Evolutionary conservation across 2,888 invertebrate species (phyloP).

Genomic region (Drosophila kokeensis): DNA sequence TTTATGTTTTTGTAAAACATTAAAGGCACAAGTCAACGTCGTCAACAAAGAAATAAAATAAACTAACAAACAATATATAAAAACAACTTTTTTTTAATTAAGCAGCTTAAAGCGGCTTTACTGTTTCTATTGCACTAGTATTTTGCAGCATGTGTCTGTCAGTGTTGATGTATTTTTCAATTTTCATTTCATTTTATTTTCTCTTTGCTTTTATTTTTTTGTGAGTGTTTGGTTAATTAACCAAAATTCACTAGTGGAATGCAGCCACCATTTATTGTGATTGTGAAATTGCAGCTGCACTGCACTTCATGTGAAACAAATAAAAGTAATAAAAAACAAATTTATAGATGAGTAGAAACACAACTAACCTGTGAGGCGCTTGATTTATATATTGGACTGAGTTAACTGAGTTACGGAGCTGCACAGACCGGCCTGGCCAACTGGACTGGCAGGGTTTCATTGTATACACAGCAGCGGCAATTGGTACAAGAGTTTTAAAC

Average conservation of each 20-base stretch:
- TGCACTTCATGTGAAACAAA: slow-evolving; percentile 42
- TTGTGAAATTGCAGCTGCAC: slow-evolving; percentile 32
- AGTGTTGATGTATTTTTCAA: slow-evolving; percentile 32
- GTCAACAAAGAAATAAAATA: slow-evolving; percentile 79
- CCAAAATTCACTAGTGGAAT: slow-evolving; percentile 59
- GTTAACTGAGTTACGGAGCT: slow-evolving; percentile 78
- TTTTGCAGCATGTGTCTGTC: slow-evolving; percentile 52
- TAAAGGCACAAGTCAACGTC: slow-evolving; percentile 86
- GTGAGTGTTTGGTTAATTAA: slow-evolving; percentile 32
- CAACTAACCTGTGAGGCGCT: slow-evolving; percentile 84
- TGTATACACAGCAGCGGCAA: slow-evolving; percentile 43
- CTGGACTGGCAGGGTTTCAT: slow-evolving; percentile 72
- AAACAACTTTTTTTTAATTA: slow-evolving; percentile 49
- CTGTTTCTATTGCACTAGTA: slow-evolving; percentile 52
- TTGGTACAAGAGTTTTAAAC: slow-evolving; percentile 11
- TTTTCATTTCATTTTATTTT: slow-evolving; percentile 12
- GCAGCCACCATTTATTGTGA: slow-evolving; percentile 21
- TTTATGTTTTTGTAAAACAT: slow-evolving; percentile 65
- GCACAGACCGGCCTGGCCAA: slow-evolving; percentile 76
- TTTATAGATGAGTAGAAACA: slow-evolving; percentile 76
- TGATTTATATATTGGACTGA: slow-evolving; percentile 74
- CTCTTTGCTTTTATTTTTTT: slow-evolving; percentile 13
- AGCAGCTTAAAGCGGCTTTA: slow-evolving; percentile 40
- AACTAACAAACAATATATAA: slow-evolving; percentile 51
- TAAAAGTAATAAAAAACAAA: slow-evolving; percentile 56